Percentiles rank a stretch among this genome's conserved stretches.
phyloP scores from a whole-genome alignment of 1,140 invertebrate genomes.

The Rhopalosiphum maidis region DNA sequence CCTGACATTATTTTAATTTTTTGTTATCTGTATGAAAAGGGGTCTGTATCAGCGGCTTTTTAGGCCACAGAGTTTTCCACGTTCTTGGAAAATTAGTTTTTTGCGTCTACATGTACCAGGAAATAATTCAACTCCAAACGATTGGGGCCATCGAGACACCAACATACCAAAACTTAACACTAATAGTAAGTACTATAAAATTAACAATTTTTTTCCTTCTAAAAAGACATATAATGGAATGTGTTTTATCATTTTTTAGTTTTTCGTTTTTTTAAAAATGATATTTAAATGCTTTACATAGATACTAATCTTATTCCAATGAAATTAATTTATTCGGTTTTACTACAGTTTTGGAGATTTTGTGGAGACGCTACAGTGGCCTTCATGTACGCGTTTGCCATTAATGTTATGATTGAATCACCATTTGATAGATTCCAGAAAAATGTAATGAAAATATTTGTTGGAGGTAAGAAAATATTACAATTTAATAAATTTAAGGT shows the following conservation, averaged over 20 bases:
- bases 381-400: conserved; percentile 56
- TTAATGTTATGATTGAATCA: conserved; percentile 59
- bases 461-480: conserved; percentile 50
- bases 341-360: conserved; percentile 52
- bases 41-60: conserved; percentile 26
- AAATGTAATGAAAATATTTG: conserved; percentile 58
- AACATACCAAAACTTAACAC: conserved; percentile 22
- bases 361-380: conserved; percentile 58
- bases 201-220: too few species aligned
- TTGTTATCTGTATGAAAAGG: background rate
- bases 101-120: conserved; percentile 46
- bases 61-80: conserved; percentile 43
- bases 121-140: conserved; percentile 45
- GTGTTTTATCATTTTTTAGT: too few species aligned
- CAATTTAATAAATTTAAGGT: background rate
- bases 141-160: conserved; percentile 20
- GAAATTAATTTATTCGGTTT: background rate
- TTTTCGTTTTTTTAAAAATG: too few species aligned
- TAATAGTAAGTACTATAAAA: background rate
- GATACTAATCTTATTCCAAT: background rate
- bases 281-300: too few species aligned
- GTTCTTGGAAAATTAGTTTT: conserved; percentile 47
- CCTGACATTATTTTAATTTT: background rate
- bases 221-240: too few species aligned
- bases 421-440: conserved; percentile 60